Evolutionary conservation across 2,113 vertebrate genomes (phyloP).

Genomic region (Pseudopodoces humilis): DNA sequence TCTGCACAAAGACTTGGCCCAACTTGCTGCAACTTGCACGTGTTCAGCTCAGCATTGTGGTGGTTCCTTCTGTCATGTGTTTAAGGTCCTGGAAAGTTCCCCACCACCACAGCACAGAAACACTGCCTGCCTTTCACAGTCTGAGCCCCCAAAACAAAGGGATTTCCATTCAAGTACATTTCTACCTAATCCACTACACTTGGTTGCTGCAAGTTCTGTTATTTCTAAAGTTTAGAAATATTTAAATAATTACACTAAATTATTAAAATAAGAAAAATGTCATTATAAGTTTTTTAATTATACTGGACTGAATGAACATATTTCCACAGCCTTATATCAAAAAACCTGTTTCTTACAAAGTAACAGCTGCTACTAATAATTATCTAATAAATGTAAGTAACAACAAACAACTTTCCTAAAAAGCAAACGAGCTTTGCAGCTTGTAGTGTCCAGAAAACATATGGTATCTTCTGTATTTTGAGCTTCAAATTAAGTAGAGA

Average conservation of each 20-base stretch:
- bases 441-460: not conserved
- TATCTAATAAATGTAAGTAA: not conserved
- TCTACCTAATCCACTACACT: not conserved
- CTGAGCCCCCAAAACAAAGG: not conserved
- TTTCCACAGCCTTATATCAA: not conserved
- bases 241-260: not conserved
- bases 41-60: not conserved
- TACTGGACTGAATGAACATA: not conserved
- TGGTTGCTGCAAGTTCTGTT: not conserved
- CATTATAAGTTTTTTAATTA: not conserved
- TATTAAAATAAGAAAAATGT: not conserved
- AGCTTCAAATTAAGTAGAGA: not conserved
- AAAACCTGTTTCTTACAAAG: not conserved
- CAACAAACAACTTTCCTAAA: not conserved
- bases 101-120: not conserved
- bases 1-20: not conserved
- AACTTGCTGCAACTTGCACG: not conserved
- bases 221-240: not conserved
- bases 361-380: not conserved
- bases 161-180: not conserved
- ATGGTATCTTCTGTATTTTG: not conserved
- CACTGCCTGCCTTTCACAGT: not conserved
- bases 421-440: not conserved
- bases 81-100: not conserved
- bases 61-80: not conserved